Evolutionary conservation across 2,888 invertebrate genomes (phyloP), one percentile per base, ranked within the genome.

Genomic region (Carpatolechia fugitivella): DNA sequence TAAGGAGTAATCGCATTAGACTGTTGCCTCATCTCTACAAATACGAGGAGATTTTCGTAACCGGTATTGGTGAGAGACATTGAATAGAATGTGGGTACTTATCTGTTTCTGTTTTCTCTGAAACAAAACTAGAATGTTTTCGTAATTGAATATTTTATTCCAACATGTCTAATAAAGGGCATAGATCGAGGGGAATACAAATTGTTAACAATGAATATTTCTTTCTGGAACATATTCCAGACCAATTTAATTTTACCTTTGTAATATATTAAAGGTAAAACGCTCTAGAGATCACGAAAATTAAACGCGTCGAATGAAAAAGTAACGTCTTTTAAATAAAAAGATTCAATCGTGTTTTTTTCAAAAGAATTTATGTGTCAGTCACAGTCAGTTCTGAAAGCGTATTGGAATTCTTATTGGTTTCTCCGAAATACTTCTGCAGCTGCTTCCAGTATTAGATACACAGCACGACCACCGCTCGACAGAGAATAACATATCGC

Each of bases 401-500:
- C 56, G 61, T 54, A 64, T 68, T 51, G 76, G 80, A 76, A 83
- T 82, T 78, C 77, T 74, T 75, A 81, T 78, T 77, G 70, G 78
- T 70, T 74, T 76, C 72, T 73, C 65, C 68, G 76, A 76, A 79
- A 76, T 75, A 72, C 72, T 68, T 72, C 78, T 71, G 79, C 86
- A 85, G 85, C 88, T 85, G 84, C 75, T 71, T 78, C 72, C 69
- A 78, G 82, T 84, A 84, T 85, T 82, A 78, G 83, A 84, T 74
- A 75, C 74, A 73, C 69, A 72, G 68, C 72, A 69, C 76, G 69
- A 63, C 68, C 64, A 68, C 68, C 70, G 78, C 76, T 81, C 78
- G 80, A 80, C 85, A 73, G 78, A 78, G 78, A 86, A 85, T 85
- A 89, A 89, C 88, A 88, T 87, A 89, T 89, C 83, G 87, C 78